A percentile compares a stretch with the other conserved stretches of the same genome.
Conservation (phyloP, 2,888 invertebrate species). For the Andrena dorsata region DNA sequence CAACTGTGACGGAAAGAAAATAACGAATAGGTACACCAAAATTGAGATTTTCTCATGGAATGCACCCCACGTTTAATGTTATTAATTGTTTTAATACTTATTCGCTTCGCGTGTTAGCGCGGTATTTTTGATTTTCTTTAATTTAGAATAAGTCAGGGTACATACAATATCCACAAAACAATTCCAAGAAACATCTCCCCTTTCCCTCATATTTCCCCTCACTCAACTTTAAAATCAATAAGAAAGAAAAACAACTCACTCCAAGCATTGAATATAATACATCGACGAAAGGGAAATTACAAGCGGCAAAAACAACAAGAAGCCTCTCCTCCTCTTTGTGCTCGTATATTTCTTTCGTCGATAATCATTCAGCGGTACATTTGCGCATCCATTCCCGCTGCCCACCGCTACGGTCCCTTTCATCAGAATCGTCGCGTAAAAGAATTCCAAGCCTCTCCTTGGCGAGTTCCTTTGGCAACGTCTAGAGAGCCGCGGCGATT, state of each 20-base stretch:
- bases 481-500: conserved; percentile 62
- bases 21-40: too few relatives aligned
- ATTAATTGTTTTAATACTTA: too few relatives aligned
- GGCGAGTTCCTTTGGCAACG: conserved; percentile 58
- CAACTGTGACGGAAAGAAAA: too few relatives aligned
- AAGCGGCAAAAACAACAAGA: neutral
- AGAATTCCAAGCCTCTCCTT: conserved; percentile 61
- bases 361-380: conserved; percentile 29
- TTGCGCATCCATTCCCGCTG: conserved; percentile 36
- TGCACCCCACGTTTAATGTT: too few relatives aligned
- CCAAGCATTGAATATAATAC: neutral
- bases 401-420: conserved; percentile 39
- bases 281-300: neutral
- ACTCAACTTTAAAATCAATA: neutral
- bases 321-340: neutral
- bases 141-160: too few relatives aligned
- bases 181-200: too few relatives aligned
- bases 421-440: conserved; percentile 67
- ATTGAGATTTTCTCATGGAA: too few relatives aligned
- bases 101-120: too few relatives aligned
- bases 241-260: neutral
- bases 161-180: too few relatives aligned
- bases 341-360: conserved; percentile 3
- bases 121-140: too few relatives aligned
- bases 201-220: too few relatives aligned